These are phyloP conservation scores for Trochalopteron elliotii DNA, from an alignment of 2,113 vertebrate species.

Conservation along the genomic window DNA sequence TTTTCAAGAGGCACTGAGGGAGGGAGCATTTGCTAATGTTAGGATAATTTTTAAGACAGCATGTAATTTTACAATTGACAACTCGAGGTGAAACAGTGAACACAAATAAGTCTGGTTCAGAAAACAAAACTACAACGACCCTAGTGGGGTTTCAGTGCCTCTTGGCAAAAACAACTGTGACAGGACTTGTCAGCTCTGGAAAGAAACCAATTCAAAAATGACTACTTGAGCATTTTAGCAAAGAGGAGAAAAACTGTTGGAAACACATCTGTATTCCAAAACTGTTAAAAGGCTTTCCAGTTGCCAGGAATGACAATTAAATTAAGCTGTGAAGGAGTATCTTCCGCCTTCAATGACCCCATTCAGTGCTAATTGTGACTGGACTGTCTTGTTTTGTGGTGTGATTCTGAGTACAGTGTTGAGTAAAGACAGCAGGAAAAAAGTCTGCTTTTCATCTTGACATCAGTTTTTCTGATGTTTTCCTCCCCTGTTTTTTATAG, in stretches of 20 bases:
- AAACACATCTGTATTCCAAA: background rate
- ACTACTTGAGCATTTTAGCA: background rate
- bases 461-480: background rate
- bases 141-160: background rate
- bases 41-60: background rate
- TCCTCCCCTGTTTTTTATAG: background rate
- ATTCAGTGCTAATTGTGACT: background rate
- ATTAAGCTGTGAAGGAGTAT: background rate
- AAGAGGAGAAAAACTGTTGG: background rate
- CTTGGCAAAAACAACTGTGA: background rate
- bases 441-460: background rate
- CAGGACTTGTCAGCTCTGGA: background rate
- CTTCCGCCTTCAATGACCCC: background rate
- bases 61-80: background rate
- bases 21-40: background rate
- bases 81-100: background rate
- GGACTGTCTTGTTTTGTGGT: background rate
- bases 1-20: background rate
- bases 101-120: background rate
- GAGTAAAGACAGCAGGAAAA: background rate
- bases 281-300: background rate
- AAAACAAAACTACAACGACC: background rate
- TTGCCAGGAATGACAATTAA: slow-evolving; percentile 9
- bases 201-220: background rate
- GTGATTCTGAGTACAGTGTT: background rate